Evolutionary conservation across 2,797 vertebrate genomes (phyloP), one percentile per base, ranked within the genome.

Genomic region (Neomorphus geoffroyi): DNA sequence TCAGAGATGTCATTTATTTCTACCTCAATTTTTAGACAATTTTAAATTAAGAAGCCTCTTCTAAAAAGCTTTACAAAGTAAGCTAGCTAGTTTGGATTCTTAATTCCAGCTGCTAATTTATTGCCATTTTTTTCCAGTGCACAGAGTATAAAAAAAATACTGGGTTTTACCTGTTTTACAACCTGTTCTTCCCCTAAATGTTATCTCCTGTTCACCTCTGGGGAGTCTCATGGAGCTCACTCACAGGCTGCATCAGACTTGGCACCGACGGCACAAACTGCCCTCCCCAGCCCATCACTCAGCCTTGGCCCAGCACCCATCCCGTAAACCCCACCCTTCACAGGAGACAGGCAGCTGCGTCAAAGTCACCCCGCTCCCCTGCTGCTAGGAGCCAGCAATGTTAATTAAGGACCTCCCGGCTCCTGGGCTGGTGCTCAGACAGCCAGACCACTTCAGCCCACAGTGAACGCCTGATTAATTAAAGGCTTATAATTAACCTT

Each of bases 401-500:
- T 48, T 93, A 95, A 97, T 95, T 93, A 95, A 67, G 71, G 82
- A 90, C 81, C 79, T 78, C 81, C 56, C 11, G 7, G 51, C 67
- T 89, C 60, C 69, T 1, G 0, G 65, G 70, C 78, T 91, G 4
- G 72, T 87, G 93, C 84, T 89, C 67, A 93, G 78, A 24, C 86
- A 95, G 84, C 65, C 94, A 93, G 80, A 85, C 90, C 95, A 93
- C 94, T 91, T 50, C 86, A 88, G 77, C 90, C 91, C 80, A 80
- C 86, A 91, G 88, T 32, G 80, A 96, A 86, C 5, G 30, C 32
- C 88, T 93, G 74, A 92, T 97, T 96, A 96, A 96, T 97, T 95
- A 96, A 91, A 92, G 61, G 60, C 74, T 94, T 90, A 54, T 94
- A 94, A 96, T 96, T 97, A 97, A 94, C 95, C 96, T 95, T 97